Evolutionary conservation across 2,888 invertebrate genomes (phyloP).

Genomic region (Scrobipalpa costella): DNA sequence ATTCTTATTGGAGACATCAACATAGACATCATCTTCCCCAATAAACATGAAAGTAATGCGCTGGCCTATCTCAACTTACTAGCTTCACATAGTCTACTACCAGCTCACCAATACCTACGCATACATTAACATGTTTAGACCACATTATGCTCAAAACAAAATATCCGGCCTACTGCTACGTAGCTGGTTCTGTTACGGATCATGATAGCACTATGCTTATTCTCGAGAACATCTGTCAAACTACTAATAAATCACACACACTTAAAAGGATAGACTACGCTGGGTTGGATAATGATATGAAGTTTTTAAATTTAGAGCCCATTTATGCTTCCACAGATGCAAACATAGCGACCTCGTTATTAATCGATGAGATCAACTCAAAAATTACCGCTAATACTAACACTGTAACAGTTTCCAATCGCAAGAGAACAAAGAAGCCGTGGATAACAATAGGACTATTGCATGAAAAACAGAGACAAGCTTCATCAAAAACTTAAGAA

Average conservation of each 20-base stretch:
- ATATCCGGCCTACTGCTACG: background rate
- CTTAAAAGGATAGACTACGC: background rate
- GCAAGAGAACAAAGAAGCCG: background rate
- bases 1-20: background rate
- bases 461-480: slow-evolving; percentile 2
- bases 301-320: background rate
- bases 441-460: background rate
- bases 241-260: background rate
- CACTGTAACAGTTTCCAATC: background rate
- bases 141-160: background rate
- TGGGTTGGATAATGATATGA: background rate
- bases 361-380: background rate
- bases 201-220: background rate
- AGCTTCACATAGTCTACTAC: background rate
- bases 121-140: background rate
- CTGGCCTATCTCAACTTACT: background rate
- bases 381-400: background rate
- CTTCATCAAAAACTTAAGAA: no score
- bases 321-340: background rate
- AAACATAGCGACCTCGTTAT: background rate
- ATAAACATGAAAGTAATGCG: no score
- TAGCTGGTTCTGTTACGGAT: background rate
- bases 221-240: background rate
- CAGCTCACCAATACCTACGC: background rate
- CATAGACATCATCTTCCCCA: background rate